These are phyloP conservation scores for Pangasius krempfi DNA, from an alignment of 2,797 vertebrate genomes.

Conservation along the genomic window DNA sequence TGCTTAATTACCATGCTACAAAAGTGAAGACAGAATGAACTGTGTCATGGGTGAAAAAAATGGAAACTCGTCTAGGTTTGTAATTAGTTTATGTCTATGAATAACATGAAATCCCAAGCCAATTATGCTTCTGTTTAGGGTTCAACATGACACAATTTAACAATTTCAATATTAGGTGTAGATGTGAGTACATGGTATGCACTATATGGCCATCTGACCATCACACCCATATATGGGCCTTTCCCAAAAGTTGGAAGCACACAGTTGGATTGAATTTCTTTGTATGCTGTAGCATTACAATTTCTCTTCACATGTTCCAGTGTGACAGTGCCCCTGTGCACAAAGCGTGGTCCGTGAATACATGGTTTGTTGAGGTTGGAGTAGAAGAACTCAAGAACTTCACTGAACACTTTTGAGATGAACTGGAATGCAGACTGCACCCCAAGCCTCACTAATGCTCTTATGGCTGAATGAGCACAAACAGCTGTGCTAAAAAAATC, in stretches of 20 bases:
- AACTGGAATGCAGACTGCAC: neutral
- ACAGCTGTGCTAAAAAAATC: neutral
- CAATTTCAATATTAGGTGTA: no score
- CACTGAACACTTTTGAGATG: neutral
- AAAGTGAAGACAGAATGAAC: constrained; percentile 39
- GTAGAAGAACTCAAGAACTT: neutral
- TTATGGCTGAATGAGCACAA: neutral
- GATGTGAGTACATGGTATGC: neutral
- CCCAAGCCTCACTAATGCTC: neutral
- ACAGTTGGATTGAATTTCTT: neutral
- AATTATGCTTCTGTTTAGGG: neutral
- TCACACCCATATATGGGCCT: neutral
- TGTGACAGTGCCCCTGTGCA: neutral
- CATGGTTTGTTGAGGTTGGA: neutral
- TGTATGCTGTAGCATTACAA: neutral
- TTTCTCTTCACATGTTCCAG: neutral
- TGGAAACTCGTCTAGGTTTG: constrained; percentile 11
- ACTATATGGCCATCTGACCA: neutral
- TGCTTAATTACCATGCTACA: constrained; percentile 46
- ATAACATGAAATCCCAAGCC: constrained; percentile 13
- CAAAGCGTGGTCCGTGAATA: neutral
- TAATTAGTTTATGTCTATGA: constrained; percentile 38
- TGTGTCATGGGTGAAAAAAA: constrained; percentile 36
- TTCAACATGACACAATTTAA: neutral
- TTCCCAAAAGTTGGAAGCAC: neutral